Evolutionary conservation across 2,113 vertebrate species (phyloP).

Genomic region (Notarius lentiginosus): DNA sequence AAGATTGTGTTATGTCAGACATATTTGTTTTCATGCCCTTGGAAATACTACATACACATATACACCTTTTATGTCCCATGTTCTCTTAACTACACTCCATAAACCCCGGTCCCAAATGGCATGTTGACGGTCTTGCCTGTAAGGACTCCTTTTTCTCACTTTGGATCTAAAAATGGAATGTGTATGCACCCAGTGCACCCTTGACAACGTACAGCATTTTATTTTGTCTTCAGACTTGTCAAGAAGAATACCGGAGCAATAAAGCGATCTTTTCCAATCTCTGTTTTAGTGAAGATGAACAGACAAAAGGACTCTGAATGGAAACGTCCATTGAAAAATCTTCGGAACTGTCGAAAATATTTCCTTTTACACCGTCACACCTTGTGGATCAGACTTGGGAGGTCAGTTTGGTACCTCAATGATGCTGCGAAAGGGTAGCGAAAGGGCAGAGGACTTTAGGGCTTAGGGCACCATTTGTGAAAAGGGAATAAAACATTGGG

Average conservation of each 20-base stretch:
- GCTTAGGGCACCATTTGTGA: neutral
- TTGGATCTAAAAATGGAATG: neutral
- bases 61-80: neutral
- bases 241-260: neutral
- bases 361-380: neutral
- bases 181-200: neutral
- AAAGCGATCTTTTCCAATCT: neutral
- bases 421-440: neutral
- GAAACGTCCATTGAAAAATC: neutral
- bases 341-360: neutral
- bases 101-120: neutral
- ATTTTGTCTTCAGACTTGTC: neutral
- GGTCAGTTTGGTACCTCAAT: neutral
- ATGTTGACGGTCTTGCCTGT: neutral
- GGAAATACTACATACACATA: slow-evolving; percentile 1
- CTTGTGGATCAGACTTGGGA: neutral
- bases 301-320: neutral
- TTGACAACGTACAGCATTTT: neutral
- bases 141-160: neutral
- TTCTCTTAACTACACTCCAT: neutral
- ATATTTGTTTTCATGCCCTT: neutral
- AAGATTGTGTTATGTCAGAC: slow-evolving; percentile 5
- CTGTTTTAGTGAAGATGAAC: neutral
- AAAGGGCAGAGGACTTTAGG: neutral
- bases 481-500: neutral